Evolutionary conservation across 2,113 vertebrate genomes (phyloP), one percentile per base, ranked within the genome.

Genomic region (Laterallus jamaicensis): DNA sequence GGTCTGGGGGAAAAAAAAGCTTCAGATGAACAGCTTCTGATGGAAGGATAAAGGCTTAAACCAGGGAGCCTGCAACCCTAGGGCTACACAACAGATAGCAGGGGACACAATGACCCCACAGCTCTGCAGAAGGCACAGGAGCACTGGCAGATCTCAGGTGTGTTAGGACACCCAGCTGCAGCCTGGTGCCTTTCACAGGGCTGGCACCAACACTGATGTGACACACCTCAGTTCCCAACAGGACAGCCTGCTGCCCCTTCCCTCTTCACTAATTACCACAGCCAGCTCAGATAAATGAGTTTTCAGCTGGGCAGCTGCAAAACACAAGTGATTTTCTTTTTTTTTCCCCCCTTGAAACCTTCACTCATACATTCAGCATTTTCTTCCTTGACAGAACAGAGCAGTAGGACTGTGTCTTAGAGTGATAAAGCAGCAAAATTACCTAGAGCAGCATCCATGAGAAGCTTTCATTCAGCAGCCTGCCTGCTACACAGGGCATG

Each of bases 71-170:
- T 6, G 14, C 39, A 11, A 5, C 56, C 11, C 4, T 9, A 24
- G 1, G 15, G 59, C 54, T n/a, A 7, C 67, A 62, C 29, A 21
- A 20, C 54, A 16, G 7, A 2, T 1, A 1, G 29, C 1, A 2
- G n/a, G 58, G 13, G 70, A 15, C n/a, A 40, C 55, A 12, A 14
- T 3, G 35, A 63, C 35, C 56, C 40, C 11, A 78, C 28, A 3
- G 32, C 71, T 25, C 59, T 3, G 40, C 1, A 8, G 66, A 11
- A 24, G 60, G 47, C 15, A 20, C 69, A 18, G 64, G 1, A 6
- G 52, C 71, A 24, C 13, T 26, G 9, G 17, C 3, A 16, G 14
- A 12, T 35, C 69, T 17, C 3, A 56, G 26, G 12, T 12, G 37
- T 75, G 50, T 5, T 26, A 19, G 42, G 63, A 56, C 2, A 21